Conservation (phyloP, 2,797 vertebrate genomes). For the Eulemur coronatus region DNA sequence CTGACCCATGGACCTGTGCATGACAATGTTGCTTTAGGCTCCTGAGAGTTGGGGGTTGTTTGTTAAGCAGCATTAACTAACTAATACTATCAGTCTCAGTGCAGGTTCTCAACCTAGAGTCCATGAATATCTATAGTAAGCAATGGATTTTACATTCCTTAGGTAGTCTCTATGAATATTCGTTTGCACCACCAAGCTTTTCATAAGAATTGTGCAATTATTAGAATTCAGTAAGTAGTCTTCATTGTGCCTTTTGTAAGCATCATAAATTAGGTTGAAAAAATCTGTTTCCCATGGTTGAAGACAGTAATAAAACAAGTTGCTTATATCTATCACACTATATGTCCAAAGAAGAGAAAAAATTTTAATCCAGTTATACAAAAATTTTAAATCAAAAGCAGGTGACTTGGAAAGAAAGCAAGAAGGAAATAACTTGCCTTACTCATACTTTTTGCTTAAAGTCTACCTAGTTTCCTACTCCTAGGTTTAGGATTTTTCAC, state of each 20-base stretch:
- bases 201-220: not conserved
- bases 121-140: not conserved
- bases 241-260: not conserved
- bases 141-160: not conserved
- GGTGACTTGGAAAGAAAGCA: not conserved
- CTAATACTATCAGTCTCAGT: not conserved
- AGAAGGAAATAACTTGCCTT: not conserved
- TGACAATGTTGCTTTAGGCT: not conserved
- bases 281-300: not conserved
- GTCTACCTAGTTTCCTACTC: not conserved
- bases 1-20: not conserved
- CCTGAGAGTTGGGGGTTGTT: not conserved
- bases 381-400: not conserved
- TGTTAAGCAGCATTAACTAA: not conserved
- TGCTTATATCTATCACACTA: not conserved
- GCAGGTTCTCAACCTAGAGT: not conserved
- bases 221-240: not conserved
- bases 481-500: not conserved
- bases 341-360: not conserved
- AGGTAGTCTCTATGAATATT: not conserved
- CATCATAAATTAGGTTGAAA: not conserved
- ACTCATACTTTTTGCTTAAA: not conserved
- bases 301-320: not conserved
- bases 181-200: conserved; percentile 5
- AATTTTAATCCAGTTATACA: not conserved